Evolutionary conservation across 2,888 invertebrate species (phyloP).

Genomic region (Labia minor): DNA sequence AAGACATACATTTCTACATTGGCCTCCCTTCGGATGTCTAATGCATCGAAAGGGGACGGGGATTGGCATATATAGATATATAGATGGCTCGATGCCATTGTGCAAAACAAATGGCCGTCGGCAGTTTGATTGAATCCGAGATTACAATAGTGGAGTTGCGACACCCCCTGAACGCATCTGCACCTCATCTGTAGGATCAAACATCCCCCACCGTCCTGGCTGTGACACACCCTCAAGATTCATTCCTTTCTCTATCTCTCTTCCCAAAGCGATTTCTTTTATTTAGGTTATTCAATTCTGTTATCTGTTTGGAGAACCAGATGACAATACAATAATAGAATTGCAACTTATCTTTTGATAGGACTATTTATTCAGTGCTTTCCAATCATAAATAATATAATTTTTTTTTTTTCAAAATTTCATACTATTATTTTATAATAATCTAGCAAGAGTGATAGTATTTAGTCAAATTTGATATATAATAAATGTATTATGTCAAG

Average conservation of each 20-base stretch:
- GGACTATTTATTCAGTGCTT: too few species aligned
- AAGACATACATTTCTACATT: not conserved
- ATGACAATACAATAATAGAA: slow-evolving; percentile 13
- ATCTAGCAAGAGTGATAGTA: too few species aligned
- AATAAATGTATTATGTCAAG: too few species aligned
- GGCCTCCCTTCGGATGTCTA: not conserved
- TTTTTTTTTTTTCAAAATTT: too few species aligned
- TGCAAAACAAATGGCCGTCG: slow-evolving; percentile 7
- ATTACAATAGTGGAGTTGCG: not conserved
- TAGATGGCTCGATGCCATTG: not conserved
- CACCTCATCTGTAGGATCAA: not conserved
- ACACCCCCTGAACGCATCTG: not conserved
- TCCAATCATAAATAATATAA: too few species aligned
- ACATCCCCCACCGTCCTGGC: too few species aligned
- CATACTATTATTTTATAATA: too few species aligned
- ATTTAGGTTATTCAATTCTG: not conserved
- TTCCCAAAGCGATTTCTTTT: not conserved
- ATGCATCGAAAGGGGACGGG: not conserved
- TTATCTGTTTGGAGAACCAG: not conserved
- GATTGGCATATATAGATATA: too few species aligned
- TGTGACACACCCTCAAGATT: not conserved
- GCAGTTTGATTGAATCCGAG: slow-evolving; percentile 7
- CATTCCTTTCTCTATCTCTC: not conserved
- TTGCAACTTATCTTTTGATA: not conserved
- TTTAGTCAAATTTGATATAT: too few species aligned